These are phyloP conservation scores for Agrochola lychnidis DNA, from an alignment of 2,888 invertebrate genomes.

Conservation along the genomic window DNA sequence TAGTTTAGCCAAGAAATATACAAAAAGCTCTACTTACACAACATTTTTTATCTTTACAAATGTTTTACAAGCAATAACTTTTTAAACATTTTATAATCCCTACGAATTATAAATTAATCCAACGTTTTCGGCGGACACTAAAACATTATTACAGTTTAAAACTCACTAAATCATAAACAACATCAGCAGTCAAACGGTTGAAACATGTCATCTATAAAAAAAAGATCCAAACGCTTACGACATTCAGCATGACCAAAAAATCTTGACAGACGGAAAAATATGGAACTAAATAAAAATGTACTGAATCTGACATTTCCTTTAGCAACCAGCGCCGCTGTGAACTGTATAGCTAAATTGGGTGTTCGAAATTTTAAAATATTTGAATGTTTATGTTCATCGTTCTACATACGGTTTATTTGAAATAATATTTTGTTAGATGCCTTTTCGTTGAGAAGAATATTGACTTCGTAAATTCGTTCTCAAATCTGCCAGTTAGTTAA, in stretches of 20 bases:
- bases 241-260: conserved; percentile 29
- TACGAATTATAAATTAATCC: conserved; percentile 58
- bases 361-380: conserved; percentile 39
- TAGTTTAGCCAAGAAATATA: neutral
- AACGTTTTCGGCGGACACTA: conserved; percentile 41
- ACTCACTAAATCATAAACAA: conserved; percentile 70
- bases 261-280: conserved; percentile 27
- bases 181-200: conserved; percentile 67
- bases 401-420: conserved; percentile 44
- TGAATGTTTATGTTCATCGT: conserved; percentile 53
- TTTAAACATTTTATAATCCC: conserved; percentile 52
- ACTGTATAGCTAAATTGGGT: conserved; percentile 18
- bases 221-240: conserved; percentile 40
- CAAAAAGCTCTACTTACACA: neutral
- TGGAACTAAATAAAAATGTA: conserved; percentile 48
- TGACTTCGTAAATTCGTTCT: conserved; percentile 16
- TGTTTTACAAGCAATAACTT: conserved; percentile 48
- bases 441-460: conserved; percentile 24
- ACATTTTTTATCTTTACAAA: neutral
- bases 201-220: conserved; percentile 58
- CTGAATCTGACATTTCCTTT: conserved; percentile 31
- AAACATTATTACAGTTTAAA: conserved; percentile 62
- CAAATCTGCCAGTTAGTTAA: conserved; percentile 6
- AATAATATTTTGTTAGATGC: conserved; percentile 24
- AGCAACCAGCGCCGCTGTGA: conserved; percentile 36